Evolutionary conservation across 1,140 invertebrate species (phyloP).

Genomic region (Heterodera schachtii): DNA sequence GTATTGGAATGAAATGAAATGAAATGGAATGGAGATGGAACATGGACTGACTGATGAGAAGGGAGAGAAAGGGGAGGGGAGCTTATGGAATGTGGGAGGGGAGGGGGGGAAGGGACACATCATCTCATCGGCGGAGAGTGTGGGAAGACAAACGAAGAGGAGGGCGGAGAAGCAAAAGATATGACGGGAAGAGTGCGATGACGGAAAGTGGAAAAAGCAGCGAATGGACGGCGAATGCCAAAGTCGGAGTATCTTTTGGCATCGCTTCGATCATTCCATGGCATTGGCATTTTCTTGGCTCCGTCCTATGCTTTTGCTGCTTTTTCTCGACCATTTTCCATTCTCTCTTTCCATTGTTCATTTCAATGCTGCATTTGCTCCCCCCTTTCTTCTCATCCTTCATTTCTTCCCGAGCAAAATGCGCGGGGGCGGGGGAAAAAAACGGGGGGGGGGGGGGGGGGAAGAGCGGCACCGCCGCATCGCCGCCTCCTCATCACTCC

Average conservation of each 20-base stretch:
- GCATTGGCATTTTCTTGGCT: background rate
- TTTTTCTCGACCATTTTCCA: background rate
- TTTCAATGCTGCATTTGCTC: background rate
- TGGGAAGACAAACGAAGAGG: too few relatives aligned
- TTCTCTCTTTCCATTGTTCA: background rate
- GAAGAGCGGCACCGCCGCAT: too few relatives aligned
- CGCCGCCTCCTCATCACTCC: too few relatives aligned
- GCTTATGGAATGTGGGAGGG: background rate
- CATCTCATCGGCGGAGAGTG: too few relatives aligned
- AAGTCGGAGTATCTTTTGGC: too few relatives aligned
- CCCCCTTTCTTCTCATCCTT: background rate
- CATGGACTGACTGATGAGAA: background rate
- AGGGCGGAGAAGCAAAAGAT: too few relatives aligned
- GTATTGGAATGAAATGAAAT: background rate
- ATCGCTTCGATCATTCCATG: too few relatives aligned
- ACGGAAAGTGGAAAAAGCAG: too few relatives aligned
- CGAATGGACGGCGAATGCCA: too few relatives aligned
- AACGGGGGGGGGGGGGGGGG: too few relatives aligned
- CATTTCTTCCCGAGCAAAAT: background rate
- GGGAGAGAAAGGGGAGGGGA: background rate
- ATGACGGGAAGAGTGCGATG: too few relatives aligned
- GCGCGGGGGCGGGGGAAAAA: background rate
- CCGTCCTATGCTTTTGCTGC: background rate
- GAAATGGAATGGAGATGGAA: background rate
- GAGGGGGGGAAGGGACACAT: background rate